Base-by-base conservation (phyloP, 2,888 invertebrate genomes). In the Enchytraeus crypticus region DNA sequence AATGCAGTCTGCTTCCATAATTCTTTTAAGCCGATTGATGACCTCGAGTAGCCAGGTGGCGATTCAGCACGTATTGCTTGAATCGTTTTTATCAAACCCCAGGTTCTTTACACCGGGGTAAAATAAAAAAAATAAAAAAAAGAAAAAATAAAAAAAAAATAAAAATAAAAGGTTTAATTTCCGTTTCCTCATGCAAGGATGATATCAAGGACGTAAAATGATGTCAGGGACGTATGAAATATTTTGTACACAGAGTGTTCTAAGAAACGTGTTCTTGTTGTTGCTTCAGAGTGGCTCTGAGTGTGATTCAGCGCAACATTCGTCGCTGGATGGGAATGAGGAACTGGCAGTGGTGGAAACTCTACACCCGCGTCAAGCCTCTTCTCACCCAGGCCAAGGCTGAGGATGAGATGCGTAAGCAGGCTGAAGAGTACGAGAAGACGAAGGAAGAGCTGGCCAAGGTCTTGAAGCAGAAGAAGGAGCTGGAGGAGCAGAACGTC, bases 311-410 rank as follows among this genome's bases (percentile, higher is more conserved):
- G 84, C 89, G 98, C 82, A 98, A 98, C 85, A 88, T 98, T 85
- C 90, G 97, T 84, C 92, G 92, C 82, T 99, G 97, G 88, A 87
- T 98, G 85, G 88, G 92, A 81, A 87, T 98, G 80, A 91, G 96
- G 82, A 97, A 92, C 83, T 98, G 98, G 98, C 89, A 92, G 80
- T 98, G 98, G 98, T 99, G 93, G 92, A 95, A 95, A 83, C 83
- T 99, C 85, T 98, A 96, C 92, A 91, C 91, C 85, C 93, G 90
- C 85, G 90, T 96, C 87, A 93, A 93, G 85, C 96, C 98, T 77
- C 88, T 98, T 79, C 91, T 99, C 86, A 95, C 93, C 86, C 92
- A 92, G 84, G 90, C 90, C 81, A 90, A 95, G 79, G 87, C 95
- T 84, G 97, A 97, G 85, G 98, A 98, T 85, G 96, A 98, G 84